Percentiles rank a stretch among this genome's conserved stretches.
phyloP scores from a whole-genome alignment of 2,797 vertebrate species.

The Clarias platycephalus region DNA sequence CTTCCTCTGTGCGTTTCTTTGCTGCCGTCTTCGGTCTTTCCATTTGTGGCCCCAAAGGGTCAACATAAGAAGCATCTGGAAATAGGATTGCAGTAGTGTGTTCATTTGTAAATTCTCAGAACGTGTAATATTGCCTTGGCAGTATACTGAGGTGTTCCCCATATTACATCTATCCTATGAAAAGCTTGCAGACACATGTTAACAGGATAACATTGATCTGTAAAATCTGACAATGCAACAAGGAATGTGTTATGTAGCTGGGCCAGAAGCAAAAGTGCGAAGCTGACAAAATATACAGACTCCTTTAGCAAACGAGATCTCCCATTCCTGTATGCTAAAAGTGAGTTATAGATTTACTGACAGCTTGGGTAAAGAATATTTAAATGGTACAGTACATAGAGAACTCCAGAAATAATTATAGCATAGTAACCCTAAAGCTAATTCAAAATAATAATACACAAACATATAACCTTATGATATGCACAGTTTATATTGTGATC shows the following conservation, averaged over 20 bases:
- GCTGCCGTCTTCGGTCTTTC: constrained; percentile 94
- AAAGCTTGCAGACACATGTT: constrained; percentile 15
- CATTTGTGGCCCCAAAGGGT: constrained; percentile 89
- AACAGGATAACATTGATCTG: constrained; percentile 18
- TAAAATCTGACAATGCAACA: constrained; percentile 20
- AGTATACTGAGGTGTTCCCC: constrained; percentile 1
- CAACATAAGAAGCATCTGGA: constrained; percentile 88
- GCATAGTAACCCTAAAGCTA: neutral
- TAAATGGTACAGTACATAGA: neutral
- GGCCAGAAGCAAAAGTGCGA: neutral
- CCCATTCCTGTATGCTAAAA: neutral
- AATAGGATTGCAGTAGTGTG: neutral
- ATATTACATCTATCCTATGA: constrained; percentile 7
- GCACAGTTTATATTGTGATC: neutral
- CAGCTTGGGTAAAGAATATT: neutral
- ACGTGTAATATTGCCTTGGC: neutral
- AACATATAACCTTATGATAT: neutral
- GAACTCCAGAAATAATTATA: neutral
- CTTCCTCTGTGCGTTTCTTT: constrained; percentile 83
- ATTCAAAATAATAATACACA: neutral
- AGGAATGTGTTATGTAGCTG: constrained; percentile 29
- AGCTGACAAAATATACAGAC: neutral
- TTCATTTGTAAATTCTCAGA: constrained; percentile 19
- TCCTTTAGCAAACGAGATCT: neutral
- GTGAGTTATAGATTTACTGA: neutral